These are phyloP conservation scores for Pedetes capensis DNA, from an alignment of 2,113 vertebrate genomes.

Conservation along the genomic window DNA sequence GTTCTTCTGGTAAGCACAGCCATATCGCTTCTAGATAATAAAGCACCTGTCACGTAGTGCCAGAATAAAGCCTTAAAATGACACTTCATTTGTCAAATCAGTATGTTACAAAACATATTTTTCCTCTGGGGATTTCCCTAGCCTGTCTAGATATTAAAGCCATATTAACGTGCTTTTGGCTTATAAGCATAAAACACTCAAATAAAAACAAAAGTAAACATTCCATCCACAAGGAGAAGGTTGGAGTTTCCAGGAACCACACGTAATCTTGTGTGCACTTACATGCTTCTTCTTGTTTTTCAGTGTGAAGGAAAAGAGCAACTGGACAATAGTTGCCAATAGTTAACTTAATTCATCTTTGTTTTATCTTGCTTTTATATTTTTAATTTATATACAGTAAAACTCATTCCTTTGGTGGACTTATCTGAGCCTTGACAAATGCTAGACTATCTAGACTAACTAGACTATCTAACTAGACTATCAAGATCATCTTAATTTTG, in stretches of 20 bases:
- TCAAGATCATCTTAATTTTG: background rate
- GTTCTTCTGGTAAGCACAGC: background rate
- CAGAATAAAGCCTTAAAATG: conserved; percentile 45
- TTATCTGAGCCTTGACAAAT: background rate
- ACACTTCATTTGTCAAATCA: conserved; percentile 46
- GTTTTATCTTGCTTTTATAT: background rate
- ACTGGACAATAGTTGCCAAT: background rate
- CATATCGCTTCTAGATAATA: conserved; percentile 60
- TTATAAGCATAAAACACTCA: background rate
- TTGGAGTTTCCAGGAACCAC: background rate
- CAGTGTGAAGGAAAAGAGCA: background rate
- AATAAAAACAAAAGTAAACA: background rate
- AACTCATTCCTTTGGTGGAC: background rate
- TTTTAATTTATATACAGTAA: background rate
- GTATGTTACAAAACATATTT: conserved; percentile 26
- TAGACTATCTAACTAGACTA: no score
- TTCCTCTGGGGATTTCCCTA: conserved; percentile 28
- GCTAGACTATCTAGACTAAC: no score
- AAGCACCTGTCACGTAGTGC: conserved; percentile 17
- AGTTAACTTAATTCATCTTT: background rate
- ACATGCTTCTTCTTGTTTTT: background rate
- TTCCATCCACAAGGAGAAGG: background rate
- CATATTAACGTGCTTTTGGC: background rate
- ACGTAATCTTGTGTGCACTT: accelerated
- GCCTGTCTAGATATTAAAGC: background rate